A percentile compares a stretch with the other conserved stretches of the same genome.
These are phyloP conservation scores for Scaptomyza flava DNA, from an alignment of 2,888 invertebrate genomes.

Conservation along the genomic window DNA sequence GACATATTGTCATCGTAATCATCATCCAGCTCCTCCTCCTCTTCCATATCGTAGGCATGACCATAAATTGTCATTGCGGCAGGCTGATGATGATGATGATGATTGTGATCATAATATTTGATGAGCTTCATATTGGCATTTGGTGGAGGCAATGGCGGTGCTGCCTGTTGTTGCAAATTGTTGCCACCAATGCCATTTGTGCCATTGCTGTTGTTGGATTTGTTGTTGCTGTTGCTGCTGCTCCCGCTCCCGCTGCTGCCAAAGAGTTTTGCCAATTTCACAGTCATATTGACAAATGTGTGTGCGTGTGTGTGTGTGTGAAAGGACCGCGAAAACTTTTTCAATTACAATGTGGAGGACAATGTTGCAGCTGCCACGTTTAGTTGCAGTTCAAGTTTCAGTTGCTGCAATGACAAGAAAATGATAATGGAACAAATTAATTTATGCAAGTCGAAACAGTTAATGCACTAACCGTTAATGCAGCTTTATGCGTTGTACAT, in stretches of 20 bases:
- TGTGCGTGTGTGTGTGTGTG: not conserved
- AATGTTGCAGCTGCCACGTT: slow-evolving; percentile 33
- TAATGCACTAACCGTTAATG: not conserved
- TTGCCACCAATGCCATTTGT: not conserved
- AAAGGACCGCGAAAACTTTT: slow-evolving; percentile 56
- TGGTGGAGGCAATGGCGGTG: slow-evolving; percentile 67
- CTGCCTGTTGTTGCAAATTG: slow-evolving; percentile 7
- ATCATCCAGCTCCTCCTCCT: slow-evolving; percentile 54
- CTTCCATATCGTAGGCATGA: slow-evolving; percentile 60
- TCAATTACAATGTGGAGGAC: slow-evolving; percentile 74
- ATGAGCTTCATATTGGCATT: slow-evolving; percentile 59
- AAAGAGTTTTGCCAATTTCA: slow-evolving; percentile 69
- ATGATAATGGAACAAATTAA: slow-evolving; percentile 1
- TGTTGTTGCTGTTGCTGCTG: slow-evolving; percentile 10
- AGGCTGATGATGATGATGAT: slow-evolving; percentile 29
- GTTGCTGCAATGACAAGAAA: slow-evolving; percentile 16
- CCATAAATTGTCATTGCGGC: slow-evolving; percentile 43
- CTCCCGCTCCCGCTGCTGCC: slow-evolving; percentile 38
- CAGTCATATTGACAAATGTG: slow-evolving; percentile 55
- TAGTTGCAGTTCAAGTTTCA: slow-evolving; percentile 19
- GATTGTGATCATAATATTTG: slow-evolving; percentile 60
- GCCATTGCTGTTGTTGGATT: slow-evolving; percentile 18
- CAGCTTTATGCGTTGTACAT: too few species aligned
- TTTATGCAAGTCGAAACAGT: not conserved
- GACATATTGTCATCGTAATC: slow-evolving; percentile 71